A percentile compares a stretch with the other conserved stretches of the same genome.
Conservation (phyloP, 2,113 vertebrate species). For the Eudyptes chrysolophus region DNA sequence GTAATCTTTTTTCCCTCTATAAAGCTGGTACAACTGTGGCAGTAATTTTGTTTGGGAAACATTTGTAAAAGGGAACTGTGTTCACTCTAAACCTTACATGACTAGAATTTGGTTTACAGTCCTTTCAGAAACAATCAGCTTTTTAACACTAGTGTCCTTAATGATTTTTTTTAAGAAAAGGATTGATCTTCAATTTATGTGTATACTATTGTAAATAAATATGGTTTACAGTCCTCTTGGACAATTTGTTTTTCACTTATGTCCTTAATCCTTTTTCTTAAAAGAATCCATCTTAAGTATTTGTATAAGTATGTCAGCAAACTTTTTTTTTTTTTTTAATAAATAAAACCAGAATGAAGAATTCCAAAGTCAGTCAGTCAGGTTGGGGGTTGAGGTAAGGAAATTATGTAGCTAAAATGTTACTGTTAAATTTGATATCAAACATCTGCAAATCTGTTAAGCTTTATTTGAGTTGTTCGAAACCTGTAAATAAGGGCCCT, state of each 20-base stretch:
- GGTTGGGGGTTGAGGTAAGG: background rate
- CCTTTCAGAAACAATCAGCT: constrained; percentile 31
- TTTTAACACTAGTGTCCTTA: constrained; percentile 55
- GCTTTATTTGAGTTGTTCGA: constrained; percentile 9
- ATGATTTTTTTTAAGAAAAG: constrained; percentile 34
- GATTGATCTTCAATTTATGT: constrained; percentile 32
- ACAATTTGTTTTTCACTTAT: constrained; percentile 61
- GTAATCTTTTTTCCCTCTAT: background rate
- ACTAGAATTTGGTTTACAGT: constrained; percentile 37
- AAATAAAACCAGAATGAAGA: background rate
- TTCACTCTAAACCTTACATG: constrained; percentile 34
- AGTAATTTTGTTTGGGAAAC: background rate
- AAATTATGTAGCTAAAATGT: background rate
- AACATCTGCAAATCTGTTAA: background rate
- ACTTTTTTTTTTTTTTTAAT: background rate
- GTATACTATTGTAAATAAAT: constrained; percentile 37
- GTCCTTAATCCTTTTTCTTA: constrained; percentile 28
- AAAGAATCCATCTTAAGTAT: background rate
- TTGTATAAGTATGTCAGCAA: constrained; percentile 18
- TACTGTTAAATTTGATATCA: background rate
- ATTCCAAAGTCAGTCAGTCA: background rate
- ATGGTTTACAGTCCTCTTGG: constrained; percentile 66
- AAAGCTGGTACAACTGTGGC: constrained; percentile 4
- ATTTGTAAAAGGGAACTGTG: constrained; percentile 58
- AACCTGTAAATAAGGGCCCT: constrained; percentile 37